Percentiles rank a stretch among this genome's conserved stretches.
Conservation (phyloP, 2,113 vertebrate genomes). For the Dasyornis broadbenti region DNA sequence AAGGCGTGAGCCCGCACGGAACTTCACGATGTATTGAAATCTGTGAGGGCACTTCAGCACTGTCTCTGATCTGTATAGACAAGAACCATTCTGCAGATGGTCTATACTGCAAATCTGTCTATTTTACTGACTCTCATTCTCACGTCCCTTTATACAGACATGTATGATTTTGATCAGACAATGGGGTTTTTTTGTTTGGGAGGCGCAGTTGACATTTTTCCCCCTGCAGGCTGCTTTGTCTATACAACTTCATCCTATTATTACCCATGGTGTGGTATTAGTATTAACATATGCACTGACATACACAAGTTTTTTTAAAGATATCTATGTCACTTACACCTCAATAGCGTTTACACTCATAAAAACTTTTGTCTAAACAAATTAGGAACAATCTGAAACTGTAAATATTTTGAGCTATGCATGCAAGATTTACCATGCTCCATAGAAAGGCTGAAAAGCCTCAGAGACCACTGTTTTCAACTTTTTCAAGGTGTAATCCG, state of each 20-base stretch:
- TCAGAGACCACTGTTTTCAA: not conserved
- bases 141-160: not conserved
- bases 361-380: not conserved
- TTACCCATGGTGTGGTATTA: not conserved
- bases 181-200: fast-evolving
- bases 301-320: not conserved
- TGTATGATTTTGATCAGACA: not conserved
- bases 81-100: not conserved
- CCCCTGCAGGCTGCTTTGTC: not conserved
- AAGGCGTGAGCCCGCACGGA: not conserved
- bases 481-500: not conserved
- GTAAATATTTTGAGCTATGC: not conserved
- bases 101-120: not conserved
- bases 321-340: not conserved
- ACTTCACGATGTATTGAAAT: not conserved
- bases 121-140: not conserved
- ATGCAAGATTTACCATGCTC: not conserved
- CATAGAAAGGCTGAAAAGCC: not conserved
- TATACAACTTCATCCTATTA: not conserved
- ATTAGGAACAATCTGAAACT: not conserved
- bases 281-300: not conserved
- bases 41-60: not conserved
- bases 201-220: not conserved
- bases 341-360: not conserved
- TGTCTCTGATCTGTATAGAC: not conserved